Conservation (phyloP, 2,797 vertebrate genomes). For the Silurus lanzhouensis region DNA sequence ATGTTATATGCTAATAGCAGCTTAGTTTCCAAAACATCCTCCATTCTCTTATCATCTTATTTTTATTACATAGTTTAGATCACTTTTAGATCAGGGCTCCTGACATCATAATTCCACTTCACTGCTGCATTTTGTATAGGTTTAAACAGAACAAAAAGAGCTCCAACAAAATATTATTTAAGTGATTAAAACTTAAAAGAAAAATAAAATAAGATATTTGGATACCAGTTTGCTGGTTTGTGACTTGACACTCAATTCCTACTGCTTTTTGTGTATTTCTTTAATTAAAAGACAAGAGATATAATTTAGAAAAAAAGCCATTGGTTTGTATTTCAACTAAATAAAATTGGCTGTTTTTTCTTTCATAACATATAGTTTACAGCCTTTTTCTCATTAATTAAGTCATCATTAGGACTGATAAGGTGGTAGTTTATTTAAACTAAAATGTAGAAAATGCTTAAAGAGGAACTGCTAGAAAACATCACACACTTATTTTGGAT, state of each 20-base stretch:
- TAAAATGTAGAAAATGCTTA: background rate
- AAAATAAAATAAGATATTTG: background rate
- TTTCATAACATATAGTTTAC: background rate
- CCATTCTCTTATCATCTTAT: background rate
- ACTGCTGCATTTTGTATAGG: background rate
- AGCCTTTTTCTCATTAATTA: background rate
- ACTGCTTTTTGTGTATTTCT: background rate
- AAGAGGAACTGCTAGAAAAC: background rate
- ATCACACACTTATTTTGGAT: background rate
- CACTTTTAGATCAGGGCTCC: background rate
- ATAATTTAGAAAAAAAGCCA: background rate
- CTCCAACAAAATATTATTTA: background rate
- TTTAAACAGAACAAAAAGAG: background rate
- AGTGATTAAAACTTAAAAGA: background rate
- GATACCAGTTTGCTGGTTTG: slow-evolving; percentile 24
- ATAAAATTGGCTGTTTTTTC: background rate
- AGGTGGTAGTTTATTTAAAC: background rate
- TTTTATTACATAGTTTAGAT: background rate
- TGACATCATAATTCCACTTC: background rate
- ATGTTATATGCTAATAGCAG: background rate
- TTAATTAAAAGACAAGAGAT: slow-evolving; percentile 32
- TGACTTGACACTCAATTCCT: slow-evolving; percentile 26
- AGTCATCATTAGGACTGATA: background rate
- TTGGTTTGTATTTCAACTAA: background rate
- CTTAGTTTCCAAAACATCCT: background rate